Base-by-base conservation (phyloP, 1,140 invertebrate species). In the Zaprionus ghesquierei region DNA sequence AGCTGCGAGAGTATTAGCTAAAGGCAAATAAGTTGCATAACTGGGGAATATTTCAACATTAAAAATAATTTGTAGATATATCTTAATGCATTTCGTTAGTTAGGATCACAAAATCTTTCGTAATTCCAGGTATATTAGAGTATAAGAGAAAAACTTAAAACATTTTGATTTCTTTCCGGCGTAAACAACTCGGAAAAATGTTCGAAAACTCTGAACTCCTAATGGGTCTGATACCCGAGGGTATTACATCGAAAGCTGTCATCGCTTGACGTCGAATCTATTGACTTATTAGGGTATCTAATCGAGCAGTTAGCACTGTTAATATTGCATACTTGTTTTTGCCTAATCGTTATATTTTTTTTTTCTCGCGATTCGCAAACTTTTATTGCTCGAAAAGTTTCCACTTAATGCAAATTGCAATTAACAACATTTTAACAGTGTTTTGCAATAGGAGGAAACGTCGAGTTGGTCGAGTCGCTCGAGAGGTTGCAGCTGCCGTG, bases 361-460 rank as follows among this genome's bases (percentile, higher is more conserved):
- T 35, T 66, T 54, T 44, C 53, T 68, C 27, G 38, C 38, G 12
- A 49, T 41, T 60, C 27, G 5, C 20, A 20, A 44, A 18, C 27
- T 49, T 60, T 68, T 46, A 68, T 68, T 69, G 56, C 56, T 73
- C 56, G 65, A 68, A 68, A 59, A 68, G 70, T 73, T 75, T 81
- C 50, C 46, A 61, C 50, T 53, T 58, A 54, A 76, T 77, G 73
- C 63, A 74, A 80, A 84, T 77, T 85, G 69, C 69, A 77, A 86
- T 85, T 86, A 85, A 79, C 81, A 81, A 53, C 53, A 75, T 81
- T 81, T 46, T 46, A 46, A 46, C 41, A 46, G 18, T n/a, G 41
- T 46, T 46, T 86, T 65, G 81, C 69, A 63, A 85, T 75, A 73
- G 64, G 51, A 73, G 64, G 58, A 73, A 73, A 61, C 22, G 60